Evolutionary conservation across 2,797 vertebrate genomes (phyloP).

Genomic region (Artibeus lituratus): DNA sequence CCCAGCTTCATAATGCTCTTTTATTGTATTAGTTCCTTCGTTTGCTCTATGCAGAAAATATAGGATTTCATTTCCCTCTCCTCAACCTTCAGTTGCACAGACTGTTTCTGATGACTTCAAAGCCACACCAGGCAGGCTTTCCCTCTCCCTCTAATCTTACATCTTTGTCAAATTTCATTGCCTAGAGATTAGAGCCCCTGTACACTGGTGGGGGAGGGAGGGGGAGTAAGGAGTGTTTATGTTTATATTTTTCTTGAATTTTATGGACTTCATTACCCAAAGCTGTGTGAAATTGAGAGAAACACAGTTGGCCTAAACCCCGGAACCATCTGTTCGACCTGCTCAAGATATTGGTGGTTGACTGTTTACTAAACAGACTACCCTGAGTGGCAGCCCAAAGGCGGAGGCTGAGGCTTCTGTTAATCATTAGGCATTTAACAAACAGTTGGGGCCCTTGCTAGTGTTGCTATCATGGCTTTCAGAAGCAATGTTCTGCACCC

Average conservation of each 20-base stretch:
- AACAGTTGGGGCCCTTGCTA: conserved; percentile 44
- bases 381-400: conserved; percentile 36
- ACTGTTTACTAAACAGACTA: conserved; percentile 72
- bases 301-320: conserved; percentile 57
- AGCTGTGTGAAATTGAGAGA: conserved; percentile 53
- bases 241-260: conserved; percentile 41
- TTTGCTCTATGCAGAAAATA: background rate
- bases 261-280: conserved; percentile 54
- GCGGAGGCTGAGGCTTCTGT: conserved; percentile 16
- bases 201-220: background rate
- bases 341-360: conserved; percentile 60
- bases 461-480: conserved; percentile 43
- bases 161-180: background rate
- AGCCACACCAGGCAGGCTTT: background rate
- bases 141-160: background rate
- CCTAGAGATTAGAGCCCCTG: background rate
- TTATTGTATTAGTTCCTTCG: background rate
- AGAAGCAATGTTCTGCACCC: conserved; percentile 23
- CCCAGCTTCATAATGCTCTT: background rate
- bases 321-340: conserved; percentile 66
- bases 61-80: background rate
- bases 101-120: background rate
- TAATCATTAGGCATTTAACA: conserved; percentile 68
- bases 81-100: background rate
- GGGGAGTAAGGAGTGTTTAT: background rate